These are phyloP conservation scores for Drosophila bocqueti DNA, from an alignment of 1,140 invertebrate species.

Conservation along the genomic window DNA sequence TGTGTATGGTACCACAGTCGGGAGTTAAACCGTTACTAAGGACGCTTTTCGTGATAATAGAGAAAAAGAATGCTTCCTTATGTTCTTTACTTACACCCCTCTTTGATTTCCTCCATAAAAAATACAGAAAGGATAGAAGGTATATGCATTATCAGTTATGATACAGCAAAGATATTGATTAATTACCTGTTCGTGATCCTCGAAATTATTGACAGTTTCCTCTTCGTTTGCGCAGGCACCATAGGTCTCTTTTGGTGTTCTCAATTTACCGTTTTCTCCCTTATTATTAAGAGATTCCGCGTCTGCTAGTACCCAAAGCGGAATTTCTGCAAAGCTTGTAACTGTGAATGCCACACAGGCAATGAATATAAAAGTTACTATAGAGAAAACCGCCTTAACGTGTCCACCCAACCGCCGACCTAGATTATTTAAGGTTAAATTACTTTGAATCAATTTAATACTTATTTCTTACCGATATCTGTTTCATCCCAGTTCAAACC, in stretches of 20 bases:
- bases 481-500: conserved; percentile 97
- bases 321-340: conserved; percentile 95
- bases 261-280: conserved; percentile 22
- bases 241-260: background rate
- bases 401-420: conserved; percentile 91
- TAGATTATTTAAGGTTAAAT: conserved; percentile 15
- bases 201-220: background rate
- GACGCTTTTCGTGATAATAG: too few species aligned
- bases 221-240: background rate
- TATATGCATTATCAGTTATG: background rate
- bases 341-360: conserved; percentile 92
- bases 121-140: background rate
- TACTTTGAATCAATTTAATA: background rate
- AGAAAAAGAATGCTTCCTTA: too few species aligned
- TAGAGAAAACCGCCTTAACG: conserved; percentile 94
- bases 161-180: background rate
- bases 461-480: conserved; percentile 87
- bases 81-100: too few species aligned
- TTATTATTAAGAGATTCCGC: conserved; percentile 22
- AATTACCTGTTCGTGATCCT: background rate
- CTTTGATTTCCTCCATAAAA: background rate
- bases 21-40: too few species aligned
- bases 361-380: conserved; percentile 95
- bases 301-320: conserved; percentile 87
- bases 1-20: too few species aligned